These are phyloP conservation scores for Chaetura pelagica DNA, from an alignment of 2,113 vertebrate genomes.

Conservation along the genomic window DNA sequence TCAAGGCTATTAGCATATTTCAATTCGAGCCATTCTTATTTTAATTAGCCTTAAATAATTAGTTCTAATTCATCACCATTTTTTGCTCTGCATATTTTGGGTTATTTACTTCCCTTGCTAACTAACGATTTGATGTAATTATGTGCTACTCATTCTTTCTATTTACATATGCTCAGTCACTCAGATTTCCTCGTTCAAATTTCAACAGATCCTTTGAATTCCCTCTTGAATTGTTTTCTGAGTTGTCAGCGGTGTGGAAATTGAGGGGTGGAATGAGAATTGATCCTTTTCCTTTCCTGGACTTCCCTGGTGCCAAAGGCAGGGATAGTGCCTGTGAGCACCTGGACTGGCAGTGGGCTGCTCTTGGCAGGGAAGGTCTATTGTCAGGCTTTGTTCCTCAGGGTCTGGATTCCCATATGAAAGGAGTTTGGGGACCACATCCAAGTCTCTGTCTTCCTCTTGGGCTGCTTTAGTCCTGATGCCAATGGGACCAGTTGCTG, in stretches of 20 bases:
- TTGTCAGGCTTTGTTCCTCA: slow-evolving; percentile 44
- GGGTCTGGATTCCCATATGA: slow-evolving; percentile 27
- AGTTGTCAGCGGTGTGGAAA: slow-evolving; percentile 59
- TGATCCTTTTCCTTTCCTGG: slow-evolving; percentile 48
- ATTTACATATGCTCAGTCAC: slow-evolving; percentile 70
- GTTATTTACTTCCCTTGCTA: slow-evolving; percentile 83
- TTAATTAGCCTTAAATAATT: slow-evolving; percentile 86
- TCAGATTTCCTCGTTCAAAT: slow-evolving; percentile 46
- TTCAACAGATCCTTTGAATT: slow-evolving; percentile 72
- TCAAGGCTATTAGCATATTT: slow-evolving; percentile 77
- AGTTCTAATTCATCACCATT: slow-evolving; percentile 78
- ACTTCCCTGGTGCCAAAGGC: slow-evolving; percentile 37
- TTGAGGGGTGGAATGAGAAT: slow-evolving; percentile 38
- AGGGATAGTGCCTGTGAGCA: slow-evolving; percentile 35
- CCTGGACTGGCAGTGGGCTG: slow-evolving; percentile 43
- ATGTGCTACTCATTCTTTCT: slow-evolving; percentile 75
- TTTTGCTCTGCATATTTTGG: slow-evolving; percentile 76
- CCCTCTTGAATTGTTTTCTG: slow-evolving; percentile 58
- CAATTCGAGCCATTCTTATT: slow-evolving; percentile 79
- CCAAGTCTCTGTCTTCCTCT: slow-evolving; percentile 20
- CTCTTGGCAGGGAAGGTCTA: slow-evolving; percentile 26
- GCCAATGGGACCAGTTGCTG: background rate
- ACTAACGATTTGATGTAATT: slow-evolving; percentile 84
- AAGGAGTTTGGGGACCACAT: slow-evolving; percentile 11
- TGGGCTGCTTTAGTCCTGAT: background rate